Base-by-base conservation (phyloP, 2,888 invertebrate genomes). In the Aporophyla lueneburgensis region DNA sequence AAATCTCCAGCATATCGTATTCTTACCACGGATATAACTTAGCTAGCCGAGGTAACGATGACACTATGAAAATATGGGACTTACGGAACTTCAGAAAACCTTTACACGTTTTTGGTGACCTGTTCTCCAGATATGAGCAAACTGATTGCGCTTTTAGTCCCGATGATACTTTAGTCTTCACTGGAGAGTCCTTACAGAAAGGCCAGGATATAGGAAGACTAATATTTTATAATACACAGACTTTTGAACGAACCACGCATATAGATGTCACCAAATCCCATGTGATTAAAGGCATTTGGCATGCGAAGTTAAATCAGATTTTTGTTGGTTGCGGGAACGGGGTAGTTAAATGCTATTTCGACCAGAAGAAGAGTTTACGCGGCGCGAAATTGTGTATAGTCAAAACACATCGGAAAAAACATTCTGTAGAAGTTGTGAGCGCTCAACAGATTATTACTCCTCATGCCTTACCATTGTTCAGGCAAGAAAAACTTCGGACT, bases 251-350 rank as follows among this genome's bases (percentile, higher is more conserved):
- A 51, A 97, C 98, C 0, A 97, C 98, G 59, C 97, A 98, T 81
- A 97, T 99, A 74, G 97, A 97, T 14, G 98, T 99, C 0, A 97
- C 98, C 0, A 97, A 98, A 89, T 98, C 98, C 0, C 98, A 98
- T 85, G 98, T 99, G 0, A 98, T 99, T 1, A 98, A 99, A 91
- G 97, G 98, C 0, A 93, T 98, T 0, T 99, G 99, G 99, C 99
- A 99, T 95, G 98, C 99, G 0, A 99, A 99, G 92, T 95, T 99
- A n/a, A 99, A 99, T 92, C 99, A 99, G 93, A 98, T 99, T 61
- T 98, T 99, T 83, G 98, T 99, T 0, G 99, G 99, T 0, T 98
- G 99, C 87, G 99, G 99, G 0, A 98, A 99, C 92, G 99, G 99
- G 0, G 96, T 97, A 0, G 98, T 99, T 0, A 99, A 99, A 89